These are phyloP conservation scores for Gonatopus flavifemur DNA, from an alignment of 1,140 invertebrate species.

Conservation along the genomic window DNA sequence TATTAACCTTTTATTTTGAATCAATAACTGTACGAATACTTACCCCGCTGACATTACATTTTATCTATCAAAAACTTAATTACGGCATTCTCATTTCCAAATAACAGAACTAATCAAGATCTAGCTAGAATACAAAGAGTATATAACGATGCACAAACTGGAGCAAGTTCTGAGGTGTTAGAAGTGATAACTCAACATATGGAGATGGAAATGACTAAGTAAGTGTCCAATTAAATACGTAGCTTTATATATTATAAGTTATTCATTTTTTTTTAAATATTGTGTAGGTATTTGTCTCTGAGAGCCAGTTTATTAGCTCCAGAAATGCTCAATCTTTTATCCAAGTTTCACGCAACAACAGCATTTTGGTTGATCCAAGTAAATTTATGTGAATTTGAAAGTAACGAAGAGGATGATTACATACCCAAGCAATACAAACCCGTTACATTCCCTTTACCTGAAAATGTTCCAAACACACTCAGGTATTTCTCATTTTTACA, in stretches of 20 bases:
- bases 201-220: conserved; percentile 65
- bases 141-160: conserved; percentile 65
- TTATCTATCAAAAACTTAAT: neutral
- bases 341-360: conserved; percentile 79
- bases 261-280: conserved; percentile 3
- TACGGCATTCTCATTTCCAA: conserved; percentile 6
- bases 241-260: neutral
- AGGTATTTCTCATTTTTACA: conserved; percentile 54
- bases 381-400: conserved; percentile 58
- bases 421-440: conserved; percentile 60
- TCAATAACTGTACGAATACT: neutral
- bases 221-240: conserved; percentile 37
- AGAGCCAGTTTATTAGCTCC: conserved; percentile 75
- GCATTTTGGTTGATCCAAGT: conserved; percentile 85
- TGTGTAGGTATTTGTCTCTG: conserved; percentile 65
- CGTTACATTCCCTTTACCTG: conserved; percentile 69
- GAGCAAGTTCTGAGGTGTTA: conserved; percentile 58
- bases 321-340: conserved; percentile 65
- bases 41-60: neutral
- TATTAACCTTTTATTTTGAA: neutral
- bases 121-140: conserved; percentile 74
- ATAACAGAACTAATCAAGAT: conserved; percentile 62
- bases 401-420: conserved; percentile 48
- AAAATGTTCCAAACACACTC: conserved; percentile 64
- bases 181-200: conserved; percentile 66